Evolutionary conservation across 2,888 invertebrate genomes (phyloP), one percentile per base, ranked within the genome.

Genomic region (Phortica magna): DNA sequence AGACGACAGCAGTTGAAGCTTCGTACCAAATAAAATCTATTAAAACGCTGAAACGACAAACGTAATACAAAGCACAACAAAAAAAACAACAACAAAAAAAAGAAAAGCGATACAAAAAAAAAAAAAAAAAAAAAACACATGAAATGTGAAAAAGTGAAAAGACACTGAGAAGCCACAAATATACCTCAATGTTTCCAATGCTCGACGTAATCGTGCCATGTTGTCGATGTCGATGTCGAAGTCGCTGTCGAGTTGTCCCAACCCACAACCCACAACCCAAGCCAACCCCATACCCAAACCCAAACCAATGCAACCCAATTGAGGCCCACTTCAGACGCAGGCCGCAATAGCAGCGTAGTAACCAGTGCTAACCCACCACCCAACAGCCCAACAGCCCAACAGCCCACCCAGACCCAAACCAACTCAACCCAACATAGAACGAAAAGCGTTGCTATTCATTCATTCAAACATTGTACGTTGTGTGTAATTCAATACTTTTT

Each of bases 401-500:
- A 17, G 10, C 19, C 39, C n/a, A n/a, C n/a, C n/a, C n/a, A n/a
- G n/a, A n/a, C 6, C 17, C 67, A 67, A 59, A 71, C 42, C 59
- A 55, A 55, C 59, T 68, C 31, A 22, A 57, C 17, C 61, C 75
- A 59, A 41, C 31, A 31, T 31, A 31, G 31, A 31, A 64, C 22
- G 43, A 14, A 67, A 22, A 22, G 59, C 41, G 43, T 61, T 31
- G 19, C 31, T 31, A 64, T 31, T 19, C 14, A n/a, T n/a, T n/a
- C 65, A 67, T 19, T 41, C 42, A 67, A 42, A 67, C 42, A 41
- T 67, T 67, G n/a, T 67, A 41, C n/a, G 39, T 14, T 31, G 39
- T n/a, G 84, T 87, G 86, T 87, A 86, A 86, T 86, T 86, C 86
- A 86, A 86, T 86, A 86, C 86, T 87, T 86, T 83, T 87, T 85